Evolutionary conservation across 2,113 vertebrate genomes (phyloP).

Genomic region (Erythrocebus patas): DNA sequence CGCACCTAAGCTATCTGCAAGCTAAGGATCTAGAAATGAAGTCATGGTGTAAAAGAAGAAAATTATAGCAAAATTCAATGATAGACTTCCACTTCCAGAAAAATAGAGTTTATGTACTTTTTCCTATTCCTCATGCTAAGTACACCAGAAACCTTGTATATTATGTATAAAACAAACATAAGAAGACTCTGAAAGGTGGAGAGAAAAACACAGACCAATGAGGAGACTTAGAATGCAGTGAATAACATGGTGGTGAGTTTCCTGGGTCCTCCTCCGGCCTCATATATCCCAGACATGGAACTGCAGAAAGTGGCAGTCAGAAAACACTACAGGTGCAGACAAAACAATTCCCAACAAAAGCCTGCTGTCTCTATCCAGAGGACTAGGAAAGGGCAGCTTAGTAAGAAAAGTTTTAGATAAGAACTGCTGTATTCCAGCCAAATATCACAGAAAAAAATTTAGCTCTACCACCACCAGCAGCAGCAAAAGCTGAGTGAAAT

Average conservation of each 20-base stretch:
- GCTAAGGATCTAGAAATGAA: neutral
- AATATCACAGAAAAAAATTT: neutral
- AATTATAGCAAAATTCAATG: neutral
- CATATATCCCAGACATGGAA: neutral
- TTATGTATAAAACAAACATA: neutral
- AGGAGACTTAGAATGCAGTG: neutral
- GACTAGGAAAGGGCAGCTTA: neutral
- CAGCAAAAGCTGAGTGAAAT: neutral
- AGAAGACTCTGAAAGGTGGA: no score
- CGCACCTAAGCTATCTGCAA: neutral
- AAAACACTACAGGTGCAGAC: neutral
- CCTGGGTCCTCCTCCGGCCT: no score
- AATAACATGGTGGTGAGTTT: neutral
- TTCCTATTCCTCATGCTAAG: neutral
- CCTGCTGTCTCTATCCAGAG: neutral
- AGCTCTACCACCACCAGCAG: neutral
- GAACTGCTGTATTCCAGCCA: neutral
- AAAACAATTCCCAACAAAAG: neutral
- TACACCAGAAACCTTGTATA: neutral
- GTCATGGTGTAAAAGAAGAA: neutral
- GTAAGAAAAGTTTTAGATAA: neutral
- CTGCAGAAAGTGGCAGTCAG: neutral
- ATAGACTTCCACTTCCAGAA: neutral
- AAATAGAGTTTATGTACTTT: neutral
- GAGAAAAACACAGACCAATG: no score